These are phyloP conservation scores for Acanthosepion pharaonis DNA, from an alignment of 2,888 invertebrate species.

Conservation along the genomic window DNA sequence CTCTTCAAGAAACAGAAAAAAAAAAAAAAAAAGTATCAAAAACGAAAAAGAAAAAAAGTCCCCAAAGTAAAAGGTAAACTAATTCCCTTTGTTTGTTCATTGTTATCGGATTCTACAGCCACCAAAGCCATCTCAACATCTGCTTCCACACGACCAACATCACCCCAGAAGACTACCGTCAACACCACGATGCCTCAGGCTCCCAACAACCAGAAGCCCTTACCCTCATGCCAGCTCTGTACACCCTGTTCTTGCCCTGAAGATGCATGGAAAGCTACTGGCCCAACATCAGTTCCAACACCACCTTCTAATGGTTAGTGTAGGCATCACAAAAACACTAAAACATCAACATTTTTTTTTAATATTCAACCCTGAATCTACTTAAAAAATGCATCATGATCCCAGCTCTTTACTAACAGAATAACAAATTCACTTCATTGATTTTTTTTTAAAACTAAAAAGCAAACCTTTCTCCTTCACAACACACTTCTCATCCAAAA, in stretches of 20 bases:
- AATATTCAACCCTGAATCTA: not conserved
- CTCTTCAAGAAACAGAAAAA: too few relatives aligned
- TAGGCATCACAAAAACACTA: not conserved
- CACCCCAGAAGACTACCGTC: not conserved
- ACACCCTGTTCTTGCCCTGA: not conserved
- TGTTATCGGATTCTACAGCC: constrained; percentile 33
- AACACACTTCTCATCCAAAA: not conserved
- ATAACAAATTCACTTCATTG: not conserved
- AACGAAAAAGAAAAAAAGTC: too few relatives aligned
- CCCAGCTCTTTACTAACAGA: not conserved
- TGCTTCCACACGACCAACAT: not conserved
- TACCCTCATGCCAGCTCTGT: not conserved
- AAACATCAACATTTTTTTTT: not conserved
- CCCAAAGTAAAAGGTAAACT: not conserved
- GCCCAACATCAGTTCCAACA: constrained; percentile 7
- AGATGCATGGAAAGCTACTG: not conserved
- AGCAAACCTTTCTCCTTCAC: too few relatives aligned
- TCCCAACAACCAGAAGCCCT: constrained; percentile 1
- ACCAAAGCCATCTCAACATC: not conserved
- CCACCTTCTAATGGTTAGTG: constrained; percentile 33
- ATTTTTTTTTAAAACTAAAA: not conserved
- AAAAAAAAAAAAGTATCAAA: too few relatives aligned
- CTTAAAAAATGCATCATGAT: not conserved
- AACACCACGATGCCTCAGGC: not conserved
- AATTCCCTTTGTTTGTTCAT: constrained; percentile 33